Evolutionary conservation across 1,140 invertebrate genomes (phyloP).

Genomic region (Lepidotrigona ventralis): DNA sequence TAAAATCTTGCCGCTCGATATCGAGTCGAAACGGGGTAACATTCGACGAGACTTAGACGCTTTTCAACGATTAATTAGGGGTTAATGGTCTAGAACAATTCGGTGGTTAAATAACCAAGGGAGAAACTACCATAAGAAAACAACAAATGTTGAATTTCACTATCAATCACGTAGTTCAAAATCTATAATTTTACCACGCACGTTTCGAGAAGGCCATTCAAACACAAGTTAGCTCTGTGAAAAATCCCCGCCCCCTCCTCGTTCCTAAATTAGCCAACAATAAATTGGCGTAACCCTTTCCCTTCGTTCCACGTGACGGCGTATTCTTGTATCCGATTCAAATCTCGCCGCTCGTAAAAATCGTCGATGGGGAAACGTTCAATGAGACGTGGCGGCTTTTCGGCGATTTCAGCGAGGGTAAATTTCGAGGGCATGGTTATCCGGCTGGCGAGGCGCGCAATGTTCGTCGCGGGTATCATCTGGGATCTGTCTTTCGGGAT

Average conservation of each 20-base stretch:
- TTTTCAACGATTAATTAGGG: too few relatives aligned
- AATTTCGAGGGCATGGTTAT: neutral
- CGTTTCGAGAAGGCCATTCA: neutral
- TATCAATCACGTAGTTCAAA: neutral
- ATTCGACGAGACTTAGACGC: too few relatives aligned
- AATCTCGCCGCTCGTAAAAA: neutral
- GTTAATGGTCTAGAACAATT: neutral
- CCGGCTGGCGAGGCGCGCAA: neutral
- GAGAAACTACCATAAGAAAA: fast-evolving
- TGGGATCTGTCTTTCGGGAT: slow-evolving; percentile 39
- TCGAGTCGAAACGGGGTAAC: too few relatives aligned
- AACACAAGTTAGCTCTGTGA: neutral
- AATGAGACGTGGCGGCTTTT: neutral
- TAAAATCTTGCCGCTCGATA: too few relatives aligned
- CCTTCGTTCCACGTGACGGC: neutral
- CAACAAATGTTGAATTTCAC: neutral
- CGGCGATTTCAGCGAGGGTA: neutral
- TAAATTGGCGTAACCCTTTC: neutral
- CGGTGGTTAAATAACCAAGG: neutral
- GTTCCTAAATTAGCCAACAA: neutral
- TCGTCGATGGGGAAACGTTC: neutral
- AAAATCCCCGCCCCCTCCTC: neutral
- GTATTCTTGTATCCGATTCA: neutral
- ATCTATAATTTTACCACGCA: neutral
- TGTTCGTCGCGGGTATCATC: slow-evolving; percentile 1